Evolutionary conservation across 2,888 invertebrate species (phyloP).

Genomic region (Coecobrya sp.): DNA sequence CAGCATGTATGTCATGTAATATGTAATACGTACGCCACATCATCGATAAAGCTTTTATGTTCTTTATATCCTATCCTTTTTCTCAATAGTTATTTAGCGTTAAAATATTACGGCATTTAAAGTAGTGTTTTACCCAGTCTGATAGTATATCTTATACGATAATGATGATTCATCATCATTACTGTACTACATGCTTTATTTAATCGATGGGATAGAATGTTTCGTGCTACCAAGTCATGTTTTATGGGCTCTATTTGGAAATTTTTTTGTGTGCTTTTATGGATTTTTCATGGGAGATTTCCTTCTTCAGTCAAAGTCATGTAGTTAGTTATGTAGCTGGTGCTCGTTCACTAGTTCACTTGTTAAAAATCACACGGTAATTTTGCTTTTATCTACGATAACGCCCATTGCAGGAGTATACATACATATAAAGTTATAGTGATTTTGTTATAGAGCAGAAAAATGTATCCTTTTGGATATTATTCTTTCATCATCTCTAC

Average conservation of each 20-base stretch:
- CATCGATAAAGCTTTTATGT: neutral
- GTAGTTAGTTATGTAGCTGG: neutral
- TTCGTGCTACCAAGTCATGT: conserved; percentile 6
- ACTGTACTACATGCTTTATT: neutral
- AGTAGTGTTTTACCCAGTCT: neutral
- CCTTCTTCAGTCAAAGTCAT: neutral
- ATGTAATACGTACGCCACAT: neutral
- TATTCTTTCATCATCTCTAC: neutral
- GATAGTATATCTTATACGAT: neutral
- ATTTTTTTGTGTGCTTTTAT: neutral
- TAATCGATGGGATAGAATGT: neutral
- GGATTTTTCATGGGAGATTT: conserved; percentile 30
- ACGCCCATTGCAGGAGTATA: neutral
- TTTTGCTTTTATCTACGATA: neutral
- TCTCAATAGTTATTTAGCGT: neutral
- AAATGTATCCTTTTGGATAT: neutral
- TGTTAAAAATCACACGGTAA: neutral
- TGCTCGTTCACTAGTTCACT: too few species aligned
- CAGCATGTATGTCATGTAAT: neutral
- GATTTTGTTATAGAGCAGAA: too few species aligned
- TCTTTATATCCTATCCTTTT: too few species aligned
- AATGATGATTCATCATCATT: neutral
- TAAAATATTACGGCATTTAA: conserved; percentile 15
- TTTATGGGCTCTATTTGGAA: neutral
- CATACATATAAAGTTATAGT: too few species aligned